Base-by-base conservation (phyloP, 2,797 vertebrate species). In the Masticophis lateralis region DNA sequence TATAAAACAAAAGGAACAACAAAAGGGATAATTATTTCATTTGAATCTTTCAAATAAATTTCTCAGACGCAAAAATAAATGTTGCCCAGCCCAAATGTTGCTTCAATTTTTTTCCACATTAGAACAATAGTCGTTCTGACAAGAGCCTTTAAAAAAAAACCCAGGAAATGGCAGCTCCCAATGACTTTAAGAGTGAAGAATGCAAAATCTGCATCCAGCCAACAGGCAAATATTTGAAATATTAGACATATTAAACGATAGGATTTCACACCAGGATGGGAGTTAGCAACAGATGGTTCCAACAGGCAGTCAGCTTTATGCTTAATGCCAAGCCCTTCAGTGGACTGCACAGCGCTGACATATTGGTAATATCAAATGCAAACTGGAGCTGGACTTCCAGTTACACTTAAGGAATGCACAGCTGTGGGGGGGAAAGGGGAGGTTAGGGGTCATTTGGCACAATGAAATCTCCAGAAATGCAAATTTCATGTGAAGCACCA, bases 381-480 rank as follows among this genome's bases (percentile, higher is more conserved):
- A 37, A 90, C 87, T 0, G 1, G 83, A 92, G 63, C 91, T 56
- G 92, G 94, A 89, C 95, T 95, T 94, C 91, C 93, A 93, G 91
- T 93, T 91, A 25, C 93, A 66, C 13, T 92, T 28, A 86, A 88
- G 95, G 96, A 96, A 96, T 94, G 94, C 92, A 92, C 95, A 96
- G 96, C 96, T 97, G 96, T 0, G 0, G 56, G 56, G n/a, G 12
- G 16, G 13, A 8, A 32, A 20, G 92, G 94, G 0, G 43, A 94
- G 94, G 89, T 3, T 57, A 5, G 2, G 1, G 5, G 8, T 94
- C 90, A 37, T 86, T 94, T 0, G 5, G 88, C 86, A 89, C 60
- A 60, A 93, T 0, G 0, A 0, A 60, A 5, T 92, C 92, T 94
- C 86, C 86, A 88, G 92, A n/a, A 94, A 32, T 0, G 20, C 0